Base-by-base conservation (phyloP, 2,113 vertebrate species). In the Cyanoramphus novaezelandiae region DNA sequence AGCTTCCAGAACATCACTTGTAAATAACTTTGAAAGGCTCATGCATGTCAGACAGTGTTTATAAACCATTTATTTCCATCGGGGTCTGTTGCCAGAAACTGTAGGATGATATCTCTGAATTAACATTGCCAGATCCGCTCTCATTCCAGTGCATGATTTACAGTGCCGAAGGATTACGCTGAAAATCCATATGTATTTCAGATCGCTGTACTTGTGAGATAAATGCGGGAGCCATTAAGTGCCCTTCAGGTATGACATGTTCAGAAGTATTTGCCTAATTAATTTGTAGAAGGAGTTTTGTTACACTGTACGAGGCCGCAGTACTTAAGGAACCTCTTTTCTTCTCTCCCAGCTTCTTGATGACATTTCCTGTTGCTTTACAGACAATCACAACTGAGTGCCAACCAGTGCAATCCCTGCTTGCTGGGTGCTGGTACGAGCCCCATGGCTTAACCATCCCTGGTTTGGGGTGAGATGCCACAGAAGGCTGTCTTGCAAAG, bases 241-340 rank as follows among this genome's bases (percentile, higher is more conserved):
- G 96, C 96, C 96, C 96, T 97, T 95, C 94, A 97, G 97, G 91
- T 97, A 83, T 74, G 95, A 95, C 71, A 76, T 70, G 88, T 85
- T 91, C 87, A 65, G 80, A 91, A 93, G 91, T 84, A 93, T 95
- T 97, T 96, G 95, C 90, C 93, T 86, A 92, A 92, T 86, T 81
- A 94, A 92, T 95, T 87, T 0, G 0, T 75, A 93, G 86, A 53
- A 94, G 90, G 93, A 55, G 77, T 94, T 97, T 93, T 90, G 68
- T 92, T 94, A 47, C 65, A 41, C 69, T 55, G 72, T 86, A 71
- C 29, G 5, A 77, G 92, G 76, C 70, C 0, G 0, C 82, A 67
- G 85, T 82, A 49, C 90, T 92, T 93, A 68, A 72, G 55, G 93
- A 93, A 69, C 47, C 46, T 93, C 81, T 82, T 68, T 64, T 70